Evolutionary conservation across 2,113 vertebrate species (phyloP), one percentile per base, ranked within the genome.

Genomic region (Actenoides lindsayi): DNA sequence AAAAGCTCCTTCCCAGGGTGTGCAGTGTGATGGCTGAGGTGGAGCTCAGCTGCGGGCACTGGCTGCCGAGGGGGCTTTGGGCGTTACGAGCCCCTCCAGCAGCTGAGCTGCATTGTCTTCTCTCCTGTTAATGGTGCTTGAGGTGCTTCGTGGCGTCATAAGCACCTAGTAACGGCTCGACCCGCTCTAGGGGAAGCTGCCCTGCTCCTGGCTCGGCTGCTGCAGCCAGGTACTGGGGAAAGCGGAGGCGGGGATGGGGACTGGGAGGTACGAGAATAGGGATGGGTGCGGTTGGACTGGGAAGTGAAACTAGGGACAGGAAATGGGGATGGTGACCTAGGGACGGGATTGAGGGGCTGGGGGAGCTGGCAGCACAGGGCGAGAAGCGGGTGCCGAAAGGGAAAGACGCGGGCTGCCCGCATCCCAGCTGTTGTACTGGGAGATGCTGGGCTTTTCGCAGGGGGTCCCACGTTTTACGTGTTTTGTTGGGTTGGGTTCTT

Each of bases 61-160:
- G 73, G 5, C 0, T 4, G 24, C 11, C 37, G 31, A 6, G 35
- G 28, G 1, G 53, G 25, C 15, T 37, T 39, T n/a, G 16, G 48
- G 30, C 13, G 12, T 21, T 4, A 28, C 31, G 24, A 51, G 25
- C 48, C 37, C 10, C 33, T 44, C 24, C 54, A 37, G 39, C 2
- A 44, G 1, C 1, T 0, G 4, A 20, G 1, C 2, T 17, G 15
- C 1, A 0, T 5, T 13, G 13, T 5, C 0, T 0, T 1, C 16
- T 33, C 13, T 13, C 3, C 0, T 11, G 21, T 3, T 3, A 2
- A 0, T 0, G 6, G 69, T 57, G 15, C 8, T 5, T 12, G 77
- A 31, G 54, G 27, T 5, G 27, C n/a, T 91, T 24, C 79, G 1
- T 89, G 73, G 1, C 21, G 70, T 62, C 8, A 16, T 3, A 2